A percentile compares a stretch with the other conserved stretches of the same genome.
Evolutionary conservation across 2,113 vertebrate genomes (phyloP).

Genomic region (Apaloderma vittatum): DNA sequence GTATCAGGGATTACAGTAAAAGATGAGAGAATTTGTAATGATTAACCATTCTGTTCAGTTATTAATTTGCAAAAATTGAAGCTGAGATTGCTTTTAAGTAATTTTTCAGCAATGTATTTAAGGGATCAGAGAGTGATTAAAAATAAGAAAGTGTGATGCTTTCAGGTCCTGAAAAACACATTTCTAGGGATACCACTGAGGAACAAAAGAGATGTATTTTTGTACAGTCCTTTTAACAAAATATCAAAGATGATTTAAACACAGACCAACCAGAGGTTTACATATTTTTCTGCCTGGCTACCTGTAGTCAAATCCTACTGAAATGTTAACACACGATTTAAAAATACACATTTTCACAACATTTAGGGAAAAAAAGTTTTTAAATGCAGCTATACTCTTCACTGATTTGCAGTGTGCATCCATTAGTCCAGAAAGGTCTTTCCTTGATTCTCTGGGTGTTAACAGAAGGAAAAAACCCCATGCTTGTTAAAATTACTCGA

Average conservation of each 20-base stretch:
- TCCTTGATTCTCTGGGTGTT: not conserved
- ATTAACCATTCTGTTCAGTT: slow-evolving; percentile 20
- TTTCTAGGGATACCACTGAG: not conserved
- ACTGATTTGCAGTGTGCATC: not conserved
- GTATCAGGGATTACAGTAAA: slow-evolving; percentile 45
- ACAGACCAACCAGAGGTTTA: not conserved
- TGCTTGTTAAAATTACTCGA: not conserved
- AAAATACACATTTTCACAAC: not conserved
- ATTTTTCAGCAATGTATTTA: slow-evolving; percentile 43
- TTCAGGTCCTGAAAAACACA: not conserved
- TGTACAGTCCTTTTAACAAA: not conserved
- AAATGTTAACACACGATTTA: not conserved
- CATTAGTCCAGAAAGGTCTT: not conserved
- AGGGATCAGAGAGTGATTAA: slow-evolving; percentile 26
- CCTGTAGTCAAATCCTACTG: not conserved
- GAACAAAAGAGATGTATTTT: not conserved
- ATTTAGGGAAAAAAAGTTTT: not conserved
- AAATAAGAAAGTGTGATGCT: not conserved
- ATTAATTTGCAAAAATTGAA: slow-evolving; percentile 14
- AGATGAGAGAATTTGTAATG: slow-evolving; percentile 44
- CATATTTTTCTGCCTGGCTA: rapidly evolving
- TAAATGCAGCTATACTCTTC: not conserved
- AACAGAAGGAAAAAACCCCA: not conserved
- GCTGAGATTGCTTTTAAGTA: slow-evolving; percentile 18
- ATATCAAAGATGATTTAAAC: not conserved